phyloP scores from a whole-genome alignment of 2,113 vertebrate species.

The Engystomops pustulosus region DNA sequence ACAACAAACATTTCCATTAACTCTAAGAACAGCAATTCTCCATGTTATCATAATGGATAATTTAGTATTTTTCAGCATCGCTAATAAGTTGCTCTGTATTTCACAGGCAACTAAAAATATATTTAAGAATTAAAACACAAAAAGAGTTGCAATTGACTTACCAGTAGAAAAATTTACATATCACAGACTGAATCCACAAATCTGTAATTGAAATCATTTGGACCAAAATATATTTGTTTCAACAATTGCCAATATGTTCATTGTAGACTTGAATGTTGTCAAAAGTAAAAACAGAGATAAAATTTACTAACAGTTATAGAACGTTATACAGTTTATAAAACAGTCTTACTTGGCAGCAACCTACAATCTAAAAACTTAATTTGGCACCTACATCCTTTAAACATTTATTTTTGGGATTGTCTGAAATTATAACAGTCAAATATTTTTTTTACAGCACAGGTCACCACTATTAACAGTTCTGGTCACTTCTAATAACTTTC shows the following conservation, averaged over 20 bases:
- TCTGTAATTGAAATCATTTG: constrained; percentile 5
- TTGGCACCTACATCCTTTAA: neutral
- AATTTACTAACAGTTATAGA: neutral
- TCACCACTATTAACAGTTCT: neutral
- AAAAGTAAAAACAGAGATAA: constrained; percentile 4
- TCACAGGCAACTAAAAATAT: neutral
- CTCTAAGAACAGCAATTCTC: neutral
- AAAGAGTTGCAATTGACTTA: neutral
- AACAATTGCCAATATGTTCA: neutral
- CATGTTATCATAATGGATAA: neutral
- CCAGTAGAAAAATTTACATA: neutral
- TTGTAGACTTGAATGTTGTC: neutral
- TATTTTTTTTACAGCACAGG: neutral
- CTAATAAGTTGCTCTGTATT: neutral
- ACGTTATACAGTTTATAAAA: neutral
- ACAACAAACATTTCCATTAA: neutral
- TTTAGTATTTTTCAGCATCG: too few species aligned
- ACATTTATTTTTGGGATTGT: neutral
- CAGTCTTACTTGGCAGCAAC: neutral
- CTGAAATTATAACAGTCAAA: neutral
- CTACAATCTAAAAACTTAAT: neutral
- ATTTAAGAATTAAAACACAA: neutral
- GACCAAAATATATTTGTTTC: neutral
- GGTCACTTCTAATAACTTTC: neutral
- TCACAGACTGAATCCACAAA: neutral